phyloP scores from a whole-genome alignment of 2,888 invertebrate species.

The Drosophila affinis region DNA sequence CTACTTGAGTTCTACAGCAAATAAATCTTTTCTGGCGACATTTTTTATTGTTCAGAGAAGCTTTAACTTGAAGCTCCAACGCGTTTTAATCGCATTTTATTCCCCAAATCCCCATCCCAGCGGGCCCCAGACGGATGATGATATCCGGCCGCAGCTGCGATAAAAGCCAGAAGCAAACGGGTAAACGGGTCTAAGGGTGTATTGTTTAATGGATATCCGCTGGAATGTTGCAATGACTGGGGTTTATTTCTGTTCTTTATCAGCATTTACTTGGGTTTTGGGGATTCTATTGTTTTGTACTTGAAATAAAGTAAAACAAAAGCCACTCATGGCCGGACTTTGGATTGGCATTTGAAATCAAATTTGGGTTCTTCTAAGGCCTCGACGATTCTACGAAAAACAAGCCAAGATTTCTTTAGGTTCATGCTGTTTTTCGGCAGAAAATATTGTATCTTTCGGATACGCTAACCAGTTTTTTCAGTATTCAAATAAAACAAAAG shows the following conservation, averaged over 20 bases:
- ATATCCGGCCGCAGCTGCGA: neutral
- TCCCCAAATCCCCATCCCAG: neutral
- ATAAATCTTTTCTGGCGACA: neutral
- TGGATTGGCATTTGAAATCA: slow-evolving; percentile 18
- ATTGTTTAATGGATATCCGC: slow-evolving; percentile 21
- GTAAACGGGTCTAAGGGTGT: too few species aligned
- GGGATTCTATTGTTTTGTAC: neutral
- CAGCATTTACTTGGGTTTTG: neutral
- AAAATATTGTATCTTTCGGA: neutral
- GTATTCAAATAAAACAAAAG: neutral
- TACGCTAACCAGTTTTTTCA: neutral
- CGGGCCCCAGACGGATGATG: neutral
- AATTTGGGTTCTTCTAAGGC: neutral
- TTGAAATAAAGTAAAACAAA: slow-evolving; percentile 3
- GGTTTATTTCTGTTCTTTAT: slow-evolving; percentile 1
- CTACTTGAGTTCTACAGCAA: neutral
- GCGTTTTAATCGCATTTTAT: slow-evolving; percentile 4
- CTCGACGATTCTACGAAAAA: slow-evolving; percentile 1
- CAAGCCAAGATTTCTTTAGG: neutral
- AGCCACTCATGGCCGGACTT: slow-evolving; percentile 15
- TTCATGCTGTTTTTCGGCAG: neutral
- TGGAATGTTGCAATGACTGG: slow-evolving; percentile 20
- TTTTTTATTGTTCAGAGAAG: neutral
- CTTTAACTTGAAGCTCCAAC: neutral
- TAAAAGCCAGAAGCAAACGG: slow-evolving; percentile 8